Evolutionary conservation across 2,113 vertebrate genomes (phyloP).

Genomic region (Gallinago undulata): DNA sequence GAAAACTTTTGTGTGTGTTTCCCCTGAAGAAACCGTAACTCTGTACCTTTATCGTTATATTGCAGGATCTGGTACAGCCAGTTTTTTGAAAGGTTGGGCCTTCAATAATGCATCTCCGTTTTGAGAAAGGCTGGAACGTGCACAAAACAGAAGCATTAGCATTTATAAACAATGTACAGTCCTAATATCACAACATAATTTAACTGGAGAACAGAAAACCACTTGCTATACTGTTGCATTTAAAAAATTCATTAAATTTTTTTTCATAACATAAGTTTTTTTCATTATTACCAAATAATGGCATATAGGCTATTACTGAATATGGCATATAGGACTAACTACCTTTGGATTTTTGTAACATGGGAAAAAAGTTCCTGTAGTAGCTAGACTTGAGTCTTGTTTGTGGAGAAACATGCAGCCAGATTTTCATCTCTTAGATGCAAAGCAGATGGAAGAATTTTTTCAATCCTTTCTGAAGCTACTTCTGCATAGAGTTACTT

Average conservation of each 20-base stretch:
- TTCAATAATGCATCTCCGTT: constrained; percentile 67
- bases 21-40: background rate
- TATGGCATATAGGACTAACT: background rate
- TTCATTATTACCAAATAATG: background rate
- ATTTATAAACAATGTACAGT: background rate
- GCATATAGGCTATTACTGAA: background rate
- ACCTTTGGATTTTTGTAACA: background rate
- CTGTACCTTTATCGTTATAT: constrained; percentile 71
- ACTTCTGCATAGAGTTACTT: background rate
- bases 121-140: constrained; percentile 63
- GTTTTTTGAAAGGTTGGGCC: background rate
- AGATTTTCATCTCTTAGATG: background rate
- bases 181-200: background rate
- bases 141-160: background rate
- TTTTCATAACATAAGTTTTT: background rate
- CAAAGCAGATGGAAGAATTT: background rate
- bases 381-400: background rate
- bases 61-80: constrained; percentile 77
- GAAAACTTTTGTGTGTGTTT: background rate
- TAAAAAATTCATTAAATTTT: background rate
- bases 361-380: background rate
- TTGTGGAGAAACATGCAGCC: background rate
- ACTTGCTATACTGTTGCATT: background rate
- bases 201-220: background rate
- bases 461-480: background rate